Evolutionary conservation across 2,113 vertebrate genomes (phyloP).

Genomic region (Tricholaema leucomelas): DNA sequence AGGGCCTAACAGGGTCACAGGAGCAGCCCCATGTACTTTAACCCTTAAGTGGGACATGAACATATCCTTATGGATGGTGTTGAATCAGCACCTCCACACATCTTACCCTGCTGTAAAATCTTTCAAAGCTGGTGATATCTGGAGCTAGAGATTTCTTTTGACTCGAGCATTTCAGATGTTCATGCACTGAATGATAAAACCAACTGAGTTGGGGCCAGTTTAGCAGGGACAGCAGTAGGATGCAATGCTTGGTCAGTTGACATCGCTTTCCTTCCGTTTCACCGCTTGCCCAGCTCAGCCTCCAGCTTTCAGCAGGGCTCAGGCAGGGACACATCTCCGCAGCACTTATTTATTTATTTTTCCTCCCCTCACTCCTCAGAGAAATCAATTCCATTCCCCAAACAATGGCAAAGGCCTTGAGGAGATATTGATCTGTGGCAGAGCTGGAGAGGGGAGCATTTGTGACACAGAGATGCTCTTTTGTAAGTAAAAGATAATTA

Average conservation of each 20-base stretch:
- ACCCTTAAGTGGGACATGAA: neutral
- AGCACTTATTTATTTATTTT: conserved; percentile 44
- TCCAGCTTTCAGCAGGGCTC: neutral
- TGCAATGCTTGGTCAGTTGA: neutral
- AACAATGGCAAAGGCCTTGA: conserved; percentile 69
- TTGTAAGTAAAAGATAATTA: conserved; percentile 77
- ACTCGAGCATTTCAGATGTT: neutral
- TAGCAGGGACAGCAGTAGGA: neutral
- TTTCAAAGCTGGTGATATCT: neutral
- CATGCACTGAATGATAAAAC: neutral
- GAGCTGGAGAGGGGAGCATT: conserved; percentile 52
- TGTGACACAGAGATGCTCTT: conserved; percentile 74
- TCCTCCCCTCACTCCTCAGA: neutral
- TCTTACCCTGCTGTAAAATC: neutral
- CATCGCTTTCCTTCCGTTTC: neutral
- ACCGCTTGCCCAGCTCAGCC: neutral
- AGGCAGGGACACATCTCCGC: neutral
- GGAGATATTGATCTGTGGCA: conserved; percentile 74
- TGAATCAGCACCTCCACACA: neutral
- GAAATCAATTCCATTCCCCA: conserved; percentile 72
- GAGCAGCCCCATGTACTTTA: neutral
- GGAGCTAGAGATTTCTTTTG: neutral
- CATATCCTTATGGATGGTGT: neutral
- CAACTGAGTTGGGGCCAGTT: fast-evolving
- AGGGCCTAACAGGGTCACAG: neutral